Evolutionary conservation across 2,797 vertebrate species (phyloP).

Genomic region (Pogoniulus pusillus): DNA sequence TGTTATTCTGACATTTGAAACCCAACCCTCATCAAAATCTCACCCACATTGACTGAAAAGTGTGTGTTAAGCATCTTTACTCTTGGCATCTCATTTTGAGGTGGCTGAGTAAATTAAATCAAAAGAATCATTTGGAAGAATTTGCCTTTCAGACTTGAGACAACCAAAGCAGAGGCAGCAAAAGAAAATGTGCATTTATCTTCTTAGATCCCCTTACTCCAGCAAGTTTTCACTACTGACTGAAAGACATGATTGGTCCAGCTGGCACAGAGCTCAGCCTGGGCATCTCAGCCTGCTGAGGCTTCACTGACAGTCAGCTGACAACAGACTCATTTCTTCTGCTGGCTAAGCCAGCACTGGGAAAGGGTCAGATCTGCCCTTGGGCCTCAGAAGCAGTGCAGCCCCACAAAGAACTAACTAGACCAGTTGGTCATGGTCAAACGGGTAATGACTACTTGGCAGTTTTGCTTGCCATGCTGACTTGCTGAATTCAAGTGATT

Average conservation of each 20-base stretch:
- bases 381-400: background rate
- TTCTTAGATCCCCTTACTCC: background rate
- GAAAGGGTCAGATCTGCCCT: background rate
- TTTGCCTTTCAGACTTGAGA: background rate
- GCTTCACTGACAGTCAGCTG: background rate
- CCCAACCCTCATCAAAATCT: background rate
- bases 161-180: background rate
- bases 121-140: background rate
- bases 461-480: background rate
- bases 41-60: background rate
- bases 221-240: background rate
- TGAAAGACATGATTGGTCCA: background rate
- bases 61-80: background rate
- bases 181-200: background rate
- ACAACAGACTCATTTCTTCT: background rate
- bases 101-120: background rate
- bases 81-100: background rate
- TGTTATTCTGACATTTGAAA: background rate
- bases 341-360: background rate
- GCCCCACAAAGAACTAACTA: background rate
- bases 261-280: background rate
- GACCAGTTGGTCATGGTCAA: fast-evolving
- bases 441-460: background rate
- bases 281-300: background rate
- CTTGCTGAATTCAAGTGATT: background rate